Base-by-base conservation (phyloP, 2,888 invertebrate species). In the Tortrix viridana region DNA sequence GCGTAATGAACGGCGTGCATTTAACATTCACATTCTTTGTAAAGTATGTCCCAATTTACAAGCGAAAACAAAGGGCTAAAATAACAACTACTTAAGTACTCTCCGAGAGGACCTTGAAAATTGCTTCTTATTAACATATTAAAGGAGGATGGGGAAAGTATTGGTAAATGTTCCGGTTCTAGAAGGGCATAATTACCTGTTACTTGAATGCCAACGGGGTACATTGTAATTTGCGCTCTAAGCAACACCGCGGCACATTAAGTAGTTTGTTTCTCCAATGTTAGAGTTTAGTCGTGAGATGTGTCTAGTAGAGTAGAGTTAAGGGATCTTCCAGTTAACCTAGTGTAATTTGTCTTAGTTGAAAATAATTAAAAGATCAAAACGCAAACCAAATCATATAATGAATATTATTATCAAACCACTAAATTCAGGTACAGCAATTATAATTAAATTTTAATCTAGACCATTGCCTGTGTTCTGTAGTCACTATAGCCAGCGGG, bases 171-270 rank as follows among this genome's bases (percentile, higher is more conserved):
- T 69, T 69, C 67, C 66, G 66, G 65, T 69, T 60, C 65, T 57
- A 60, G 67, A 69, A 69, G 67, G 65, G 65, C 60, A 66, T 70
- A 71, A 73, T 72, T 72, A 68, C 69, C 53, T 58, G 64, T 67
- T 71, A 68, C 70, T 70, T 66, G 69, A 70, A 69, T 70, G 63
- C 65, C 76, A 74, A 75, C 79, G 71, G 77, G 79, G 71, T 67
- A 70, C 72, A 77, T 73, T 76, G 76, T 79, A 76, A 79, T 80
- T 79, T 75, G 73, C 75, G 71, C 71, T 64, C 38, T 68, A 65
- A 67, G 52, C 67, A 49, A 59, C 65, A 55, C 57, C 60, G 49
- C 44, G 32, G 46, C 18, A 20, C 23, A 46, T 43, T 46, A 20
- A 59, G 22, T n/a, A 16, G 19, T 43, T 44, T 56, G 37, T 50